A percentile compares a stretch with the other conserved stretches of the same genome.
phyloP scores from a whole-genome alignment of 1,140 invertebrate species.

The Pseudomyrmex concolor region DNA sequence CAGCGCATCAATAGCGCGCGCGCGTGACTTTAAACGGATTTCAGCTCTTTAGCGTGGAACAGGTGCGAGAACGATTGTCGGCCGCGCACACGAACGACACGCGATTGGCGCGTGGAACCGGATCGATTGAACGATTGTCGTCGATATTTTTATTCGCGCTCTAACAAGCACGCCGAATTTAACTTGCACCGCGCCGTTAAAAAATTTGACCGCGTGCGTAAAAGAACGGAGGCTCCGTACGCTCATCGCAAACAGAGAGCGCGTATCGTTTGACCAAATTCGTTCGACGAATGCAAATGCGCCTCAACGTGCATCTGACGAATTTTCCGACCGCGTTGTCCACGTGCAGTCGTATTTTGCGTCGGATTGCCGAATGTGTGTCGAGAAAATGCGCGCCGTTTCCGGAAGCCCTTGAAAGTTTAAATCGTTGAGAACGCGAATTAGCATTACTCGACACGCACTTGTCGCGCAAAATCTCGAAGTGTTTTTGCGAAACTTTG shows the following conservation, averaged over 20 bases:
- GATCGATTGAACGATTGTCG: neutral
- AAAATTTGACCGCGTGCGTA: conserved; percentile 10
- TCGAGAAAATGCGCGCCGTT: neutral
- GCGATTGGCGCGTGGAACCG: conserved; percentile 17
- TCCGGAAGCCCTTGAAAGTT: neutral
- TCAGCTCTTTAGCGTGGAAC: conserved; percentile 37
- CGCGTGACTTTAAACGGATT: conserved; percentile 34
- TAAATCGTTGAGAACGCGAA: neutral
- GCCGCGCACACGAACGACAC: too few species aligned
- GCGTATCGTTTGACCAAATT: conserved; percentile 17
- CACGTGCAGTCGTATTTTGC: conserved; percentile 21
- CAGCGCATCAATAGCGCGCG: conserved; percentile 7
- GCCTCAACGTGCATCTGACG: conserved; percentile 1
- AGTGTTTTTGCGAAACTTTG: neutral
- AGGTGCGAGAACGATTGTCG: conserved; percentile 26
- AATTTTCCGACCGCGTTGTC: conserved; percentile 31
- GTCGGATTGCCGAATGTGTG: neutral
- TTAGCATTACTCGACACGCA: neutral
- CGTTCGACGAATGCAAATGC: conserved; percentile 46
- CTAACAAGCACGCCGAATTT: conserved; percentile 41
- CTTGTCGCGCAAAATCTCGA: neutral
- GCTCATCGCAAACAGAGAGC: conserved; percentile 9
- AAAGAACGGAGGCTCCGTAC: neutral
- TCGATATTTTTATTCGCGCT: conserved; percentile 27
- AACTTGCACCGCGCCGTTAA: neutral